Evolutionary conservation across 2,888 invertebrate genomes (phyloP), one percentile per base, ranked within the genome.

Genomic region (Chydorus sphaericus): DNA sequence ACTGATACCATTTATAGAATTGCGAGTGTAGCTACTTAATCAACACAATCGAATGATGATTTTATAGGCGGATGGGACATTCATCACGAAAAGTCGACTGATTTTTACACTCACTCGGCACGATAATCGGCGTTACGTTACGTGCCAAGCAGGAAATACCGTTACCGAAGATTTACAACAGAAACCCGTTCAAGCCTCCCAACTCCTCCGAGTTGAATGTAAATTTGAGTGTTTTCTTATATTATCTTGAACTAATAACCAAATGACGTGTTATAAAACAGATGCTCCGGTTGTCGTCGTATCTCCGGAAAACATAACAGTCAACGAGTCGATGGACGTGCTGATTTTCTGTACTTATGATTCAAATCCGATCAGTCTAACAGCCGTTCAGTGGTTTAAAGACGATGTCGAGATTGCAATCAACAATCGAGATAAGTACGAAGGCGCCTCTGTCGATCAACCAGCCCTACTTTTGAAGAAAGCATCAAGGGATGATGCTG

Each of bases 221-320:
- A 79, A 83, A 89, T 11, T n/a, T 11, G 26, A 55, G 54, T 33
- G n/a, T n/a, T n/a, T n/a, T n/a, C n/a, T 6, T 53, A 4, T 16
- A 20, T 4, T 16, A 56, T 33, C 37, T 57, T 20, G 26, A 20
- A 31, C 23, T 38, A 29, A 39, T 26, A 18, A 48, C 53, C 14
- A 59, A 28, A n/a, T 39, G 30, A 28, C 48, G 48, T 37, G 7
- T 23, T 33, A 31, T 23, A 55, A 31, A 31, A 58, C 75, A 91
- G 91, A 89, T 77, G 84, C 88, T 0, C 91, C 91, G 4, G 82
- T 87, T 57, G 85, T 91, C 4, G 76, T 74, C 57, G 81, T 90
- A 55, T 77, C 75, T 52, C 86, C 88, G 0, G 76, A 75, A 30
- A 84, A 84, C 67, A 77, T 85, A 60, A 85, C 85, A 0, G 82